phyloP scores from a whole-genome alignment of 2,888 invertebrate species.

The Eupithecia insigniata region DNA sequence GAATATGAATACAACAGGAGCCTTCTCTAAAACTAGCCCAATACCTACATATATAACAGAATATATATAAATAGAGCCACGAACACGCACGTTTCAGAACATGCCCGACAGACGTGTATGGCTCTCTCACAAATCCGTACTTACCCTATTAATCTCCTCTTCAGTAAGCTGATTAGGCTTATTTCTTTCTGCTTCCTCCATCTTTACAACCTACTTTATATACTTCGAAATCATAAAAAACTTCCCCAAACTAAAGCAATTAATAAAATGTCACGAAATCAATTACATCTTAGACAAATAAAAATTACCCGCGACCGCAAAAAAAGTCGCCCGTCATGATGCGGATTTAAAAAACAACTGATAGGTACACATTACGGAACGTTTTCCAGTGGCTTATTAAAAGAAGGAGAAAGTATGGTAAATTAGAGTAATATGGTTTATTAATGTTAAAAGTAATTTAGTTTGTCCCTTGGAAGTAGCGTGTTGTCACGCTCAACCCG shows the following conservation, averaged over 20 bases:
- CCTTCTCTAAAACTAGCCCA: neutral
- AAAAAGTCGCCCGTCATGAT: slow-evolving; percentile 74
- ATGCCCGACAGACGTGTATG: slow-evolving; percentile 9
- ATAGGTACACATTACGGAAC: slow-evolving; percentile 69
- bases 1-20: neutral
- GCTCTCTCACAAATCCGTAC: slow-evolving; percentile 46
- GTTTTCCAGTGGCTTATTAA: slow-evolving; percentile 80
- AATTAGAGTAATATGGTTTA: slow-evolving; percentile 82
- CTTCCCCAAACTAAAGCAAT: slow-evolving; percentile 42
- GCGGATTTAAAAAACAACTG: slow-evolving; percentile 81
- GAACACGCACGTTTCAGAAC: slow-evolving; percentile 25
- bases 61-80: neutral
- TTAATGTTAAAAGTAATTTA: slow-evolving; percentile 82
- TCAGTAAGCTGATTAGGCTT: slow-evolving; percentile 72
- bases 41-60: slow-evolving; percentile 1
- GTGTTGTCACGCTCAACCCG: slow-evolving; percentile 66
- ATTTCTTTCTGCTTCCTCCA: slow-evolving; percentile 62
- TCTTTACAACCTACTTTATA: slow-evolving; percentile 39
- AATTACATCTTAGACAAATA: slow-evolving; percentile 50
- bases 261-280: slow-evolving; percentile 48
- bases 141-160: slow-evolving; percentile 77
- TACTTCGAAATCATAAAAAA: slow-evolving; percentile 33
- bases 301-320: slow-evolving; percentile 50
- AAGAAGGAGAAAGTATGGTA: slow-evolving; percentile 80
- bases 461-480: slow-evolving; percentile 64